These are phyloP conservation scores for Diorhabda carinulata DNA, from an alignment of 1,140 invertebrate species.

Conservation along the genomic window DNA sequence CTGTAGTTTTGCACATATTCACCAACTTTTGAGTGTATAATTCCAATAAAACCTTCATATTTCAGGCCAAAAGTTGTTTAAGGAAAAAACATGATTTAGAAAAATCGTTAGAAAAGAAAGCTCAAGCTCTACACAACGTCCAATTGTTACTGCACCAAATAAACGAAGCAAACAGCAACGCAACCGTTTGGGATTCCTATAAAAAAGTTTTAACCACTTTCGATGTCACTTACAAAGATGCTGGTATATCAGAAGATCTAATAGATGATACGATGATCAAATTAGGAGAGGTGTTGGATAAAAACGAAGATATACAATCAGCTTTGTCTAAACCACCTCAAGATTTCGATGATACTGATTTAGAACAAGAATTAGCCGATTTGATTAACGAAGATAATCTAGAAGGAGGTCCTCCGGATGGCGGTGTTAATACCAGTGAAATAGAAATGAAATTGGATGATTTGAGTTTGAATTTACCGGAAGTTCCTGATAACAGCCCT, in stretches of 20 bases:
- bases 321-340: constrained; percentile 38
- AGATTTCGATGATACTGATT: constrained; percentile 36
- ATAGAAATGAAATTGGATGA: constrained; percentile 31
- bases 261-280: constrained; percentile 49
- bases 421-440: constrained; percentile 26
- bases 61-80: constrained; percentile 47
- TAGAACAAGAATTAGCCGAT: constrained; percentile 47
- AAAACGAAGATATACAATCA: constrained; percentile 46
- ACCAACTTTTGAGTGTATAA: too few relatives aligned
- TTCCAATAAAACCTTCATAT: background rate
- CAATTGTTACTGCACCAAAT: constrained; percentile 45
- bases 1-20: too few relatives aligned
- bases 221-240: constrained; percentile 44
- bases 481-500: constrained; percentile 29
- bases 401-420: constrained; percentile 23
- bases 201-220: constrained; percentile 46
- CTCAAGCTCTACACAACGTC: constrained; percentile 46
- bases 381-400: constrained; percentile 34
- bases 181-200: constrained; percentile 47
- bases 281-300: constrained; percentile 47
- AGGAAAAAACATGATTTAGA: constrained; percentile 49
- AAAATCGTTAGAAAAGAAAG: constrained; percentile 45
- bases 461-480: constrained; percentile 32
- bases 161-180: constrained; percentile 45
- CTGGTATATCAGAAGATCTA: constrained; percentile 46